These are phyloP conservation scores for Falcaria lacertinaria DNA, from an alignment of 2,888 invertebrate species.

Conservation along the genomic window DNA sequence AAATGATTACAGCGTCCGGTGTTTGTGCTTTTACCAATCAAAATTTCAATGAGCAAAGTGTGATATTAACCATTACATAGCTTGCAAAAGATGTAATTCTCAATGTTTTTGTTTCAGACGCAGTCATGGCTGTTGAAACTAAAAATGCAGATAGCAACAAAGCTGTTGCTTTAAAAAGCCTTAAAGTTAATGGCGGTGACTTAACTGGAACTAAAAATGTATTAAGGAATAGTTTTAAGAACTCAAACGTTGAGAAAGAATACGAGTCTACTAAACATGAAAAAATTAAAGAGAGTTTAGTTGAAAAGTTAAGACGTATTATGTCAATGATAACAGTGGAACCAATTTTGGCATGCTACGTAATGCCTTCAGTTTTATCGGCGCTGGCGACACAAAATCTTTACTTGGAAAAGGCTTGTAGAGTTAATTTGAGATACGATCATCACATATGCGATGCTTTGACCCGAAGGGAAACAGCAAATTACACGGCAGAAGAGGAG, in stretches of 20 bases:
- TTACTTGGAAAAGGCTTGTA: constrained; percentile 91
- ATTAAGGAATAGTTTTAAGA: constrained; percentile 53
- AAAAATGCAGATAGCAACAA: constrained; percentile 48
- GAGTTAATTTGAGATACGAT: constrained; percentile 87
- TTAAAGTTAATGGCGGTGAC: constrained; percentile 48
- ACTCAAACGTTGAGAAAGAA: constrained; percentile 40
- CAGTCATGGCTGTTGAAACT: constrained; percentile 50
- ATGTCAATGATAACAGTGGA: constrained; percentile 85
- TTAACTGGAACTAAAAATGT: constrained; percentile 56
- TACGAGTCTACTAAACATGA: constrained; percentile 35
- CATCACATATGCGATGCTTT: constrained; percentile 88
- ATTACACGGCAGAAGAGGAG: constrained; percentile 79
- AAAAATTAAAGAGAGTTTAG: constrained; percentile 49
- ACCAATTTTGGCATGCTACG: constrained; percentile 87
- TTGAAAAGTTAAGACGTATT: constrained; percentile 78
- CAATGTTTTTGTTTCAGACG: constrained; percentile 44
- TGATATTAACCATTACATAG: constrained; percentile 1
- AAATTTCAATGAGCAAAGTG: constrained; percentile 24
- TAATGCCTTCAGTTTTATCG: constrained; percentile 82
- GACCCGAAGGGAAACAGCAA: constrained; percentile 84
- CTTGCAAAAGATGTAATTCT: not conserved
- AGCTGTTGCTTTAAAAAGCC: constrained; percentile 41
- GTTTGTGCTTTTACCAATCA: constrained; percentile 59
- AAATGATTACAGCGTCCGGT: constrained; percentile 70
- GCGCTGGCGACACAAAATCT: constrained; percentile 90